phyloP scores from a whole-genome alignment of 1,140 invertebrate species.

The Dendrolimus punctatus region DNA sequence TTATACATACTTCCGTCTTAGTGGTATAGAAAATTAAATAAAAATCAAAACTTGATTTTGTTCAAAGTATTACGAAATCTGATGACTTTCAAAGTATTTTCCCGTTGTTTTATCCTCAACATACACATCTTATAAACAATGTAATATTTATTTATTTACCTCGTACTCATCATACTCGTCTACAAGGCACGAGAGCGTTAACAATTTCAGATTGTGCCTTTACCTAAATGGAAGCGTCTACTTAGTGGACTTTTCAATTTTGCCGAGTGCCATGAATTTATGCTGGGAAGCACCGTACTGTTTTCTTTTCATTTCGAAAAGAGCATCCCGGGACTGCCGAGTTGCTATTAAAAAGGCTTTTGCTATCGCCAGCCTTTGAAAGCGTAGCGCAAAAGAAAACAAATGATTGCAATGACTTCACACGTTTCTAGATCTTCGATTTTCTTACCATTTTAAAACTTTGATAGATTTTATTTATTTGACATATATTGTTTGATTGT shows the following conservation, averaged over 20 bases:
- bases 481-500: too few species aligned
- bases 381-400: slow-evolving; percentile 8
- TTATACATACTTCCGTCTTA: too few species aligned
- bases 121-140: slow-evolving; percentile 13
- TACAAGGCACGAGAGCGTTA: slow-evolving; percentile 40
- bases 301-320: slow-evolving; percentile 59
- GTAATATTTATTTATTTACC: slow-evolving; percentile 23
- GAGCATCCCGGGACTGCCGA: slow-evolving; percentile 28
- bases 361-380: slow-evolving; percentile 13
- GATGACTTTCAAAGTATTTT: too few species aligned
- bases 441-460: too few species aligned
- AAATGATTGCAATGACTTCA: too few species aligned
- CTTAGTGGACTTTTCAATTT: slow-evolving; percentile 62
- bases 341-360: slow-evolving; percentile 11
- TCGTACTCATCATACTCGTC: slow-evolving; percentile 25
- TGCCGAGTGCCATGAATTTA: slow-evolving; percentile 53
- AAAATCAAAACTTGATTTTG: too few species aligned
- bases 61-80: too few species aligned
- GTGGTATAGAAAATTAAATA: too few species aligned
- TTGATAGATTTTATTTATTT: too few species aligned
- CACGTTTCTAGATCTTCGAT: too few species aligned
- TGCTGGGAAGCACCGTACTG: slow-evolving; percentile 35
- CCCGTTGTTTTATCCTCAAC: background rate
- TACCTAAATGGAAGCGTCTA: slow-evolving; percentile 42
- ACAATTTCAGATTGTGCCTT: slow-evolving; percentile 54